Evolutionary conservation across 64 coral and sea anemone genomes (phyloP).

Genomic region (Anthopleura sola): DNA sequence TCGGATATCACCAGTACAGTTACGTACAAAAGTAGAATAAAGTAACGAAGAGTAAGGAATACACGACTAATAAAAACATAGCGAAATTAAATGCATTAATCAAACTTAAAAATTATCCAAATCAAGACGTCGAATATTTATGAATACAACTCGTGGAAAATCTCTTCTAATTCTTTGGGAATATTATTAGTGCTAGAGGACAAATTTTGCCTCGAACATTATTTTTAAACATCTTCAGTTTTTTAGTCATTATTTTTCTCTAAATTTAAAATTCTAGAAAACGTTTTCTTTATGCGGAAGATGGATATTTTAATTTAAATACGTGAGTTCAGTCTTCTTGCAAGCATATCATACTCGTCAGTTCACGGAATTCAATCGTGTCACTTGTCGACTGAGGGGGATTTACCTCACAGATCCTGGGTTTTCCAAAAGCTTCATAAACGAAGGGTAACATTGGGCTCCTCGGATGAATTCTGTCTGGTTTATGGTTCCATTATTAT

Average conservation of each 20-base stretch:
- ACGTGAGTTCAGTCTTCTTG: not conserved
- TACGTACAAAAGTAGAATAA: not conserved
- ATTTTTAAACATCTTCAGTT: not conserved
- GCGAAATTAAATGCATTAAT: not conserved
- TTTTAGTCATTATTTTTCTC: not conserved
- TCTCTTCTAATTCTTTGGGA: not conserved
- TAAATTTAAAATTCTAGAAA: conserved; percentile 12
- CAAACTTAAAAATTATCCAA: not conserved
- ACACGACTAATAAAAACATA: conserved; percentile 10
- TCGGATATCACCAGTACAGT: not conserved
- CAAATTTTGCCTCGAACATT: not conserved
- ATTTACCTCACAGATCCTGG: conserved; percentile 67
- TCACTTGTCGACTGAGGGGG: not conserved
- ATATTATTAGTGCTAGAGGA: not conserved
- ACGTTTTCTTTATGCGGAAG: not conserved
- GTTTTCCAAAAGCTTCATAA: conserved; percentile 93
- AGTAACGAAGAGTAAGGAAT: not conserved
- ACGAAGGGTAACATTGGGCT: conserved; percentile 79
- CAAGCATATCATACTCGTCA: not conserved
- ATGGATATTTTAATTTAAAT: not conserved
- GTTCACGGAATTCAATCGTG: not conserved
- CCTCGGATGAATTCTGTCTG: conserved; percentile 84
- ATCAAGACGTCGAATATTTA: not conserved
- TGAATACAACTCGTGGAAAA: not conserved
- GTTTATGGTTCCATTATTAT: conserved; percentile 83